Evolutionary conservation across 2,797 vertebrate genomes (phyloP), one percentile per base, ranked within the genome.

Genomic region (Rhinoraja longicauda): DNA sequence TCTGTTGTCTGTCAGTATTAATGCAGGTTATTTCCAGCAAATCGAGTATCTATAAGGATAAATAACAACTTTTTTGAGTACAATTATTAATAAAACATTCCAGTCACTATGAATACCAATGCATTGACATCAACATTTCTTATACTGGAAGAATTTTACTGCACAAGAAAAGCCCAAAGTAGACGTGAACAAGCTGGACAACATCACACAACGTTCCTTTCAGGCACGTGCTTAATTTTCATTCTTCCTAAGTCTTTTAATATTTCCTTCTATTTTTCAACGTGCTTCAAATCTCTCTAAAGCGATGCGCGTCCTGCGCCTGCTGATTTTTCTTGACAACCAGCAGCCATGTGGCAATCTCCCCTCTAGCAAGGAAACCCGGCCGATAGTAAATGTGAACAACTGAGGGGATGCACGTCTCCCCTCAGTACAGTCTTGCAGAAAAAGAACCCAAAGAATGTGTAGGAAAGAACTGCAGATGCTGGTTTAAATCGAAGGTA

Each of bases 21-120:
- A 95, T 94, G 81, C 95, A 96, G 84, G 94, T 95, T 70, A 95
- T 95, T 95, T 99, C 97, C 96, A 99, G 94, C 94, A 98, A 32
- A 0, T 96, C 96, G 93, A 99, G 94, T 94, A 99, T 97, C 98
- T 99, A 93, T 84, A 94, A 36, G 32, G 93, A 26, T 53, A 70
- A 3, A 75, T 70, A 92, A 15, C 67, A 91, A 5, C 3, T 73
- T 72, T 36, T 90, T 67, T 72, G 9, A 72, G 45, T 32, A 36
- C 21, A 17, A 6, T 19, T 53, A 29, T 75, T 26, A 92, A n/a
- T 12, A 15, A 12, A 92, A 92, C 15, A 92, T 12, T 57, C 12
- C 26, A 92, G 36, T 91, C 13, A 73, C 6, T 19, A 21, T 70
- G 62, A 36, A 73, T 57, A 92, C 6, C 26, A 92, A n/a, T 53